A percentile compares a stretch with the other conserved stretches of the same genome.
Conservation (phyloP, 1,140 invertebrate genomes). For the Heliconius congener region DNA sequence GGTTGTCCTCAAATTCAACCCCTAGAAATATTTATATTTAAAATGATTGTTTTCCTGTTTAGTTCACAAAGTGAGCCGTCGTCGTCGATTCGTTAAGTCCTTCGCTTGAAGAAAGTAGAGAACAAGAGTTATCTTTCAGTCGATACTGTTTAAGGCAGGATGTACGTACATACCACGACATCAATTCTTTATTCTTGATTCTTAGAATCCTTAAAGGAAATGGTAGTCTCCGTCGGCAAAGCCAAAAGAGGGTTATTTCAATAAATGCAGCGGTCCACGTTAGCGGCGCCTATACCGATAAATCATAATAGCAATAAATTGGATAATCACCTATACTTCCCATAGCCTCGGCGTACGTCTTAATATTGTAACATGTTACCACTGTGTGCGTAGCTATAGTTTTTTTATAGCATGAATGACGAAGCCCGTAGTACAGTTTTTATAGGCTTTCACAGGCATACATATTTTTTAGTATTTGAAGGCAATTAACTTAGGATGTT, state of each 20-base stretch:
- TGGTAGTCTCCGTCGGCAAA: not conserved
- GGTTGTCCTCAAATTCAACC: no score
- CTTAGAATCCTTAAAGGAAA: not conserved
- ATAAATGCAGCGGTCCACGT: conserved; percentile 55
- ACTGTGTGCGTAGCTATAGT: conserved; percentile 15
- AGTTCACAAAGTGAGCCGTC: no score
- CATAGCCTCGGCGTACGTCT: conserved; percentile 68
- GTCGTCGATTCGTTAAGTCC: no score
- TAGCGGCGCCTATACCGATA: conserved; percentile 68
- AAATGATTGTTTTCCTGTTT: no score
- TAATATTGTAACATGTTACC: conserved; percentile 22
- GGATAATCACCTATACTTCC: conserved; percentile 71
- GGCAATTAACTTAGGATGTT: no score
- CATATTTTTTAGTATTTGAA: no score
- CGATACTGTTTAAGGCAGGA: not conserved
- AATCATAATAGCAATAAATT: conserved; percentile 76
- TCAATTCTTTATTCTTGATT: not conserved
- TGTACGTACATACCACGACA: not conserved
- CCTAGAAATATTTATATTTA: no score
- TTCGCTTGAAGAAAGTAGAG: no score
- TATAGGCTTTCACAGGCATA: no score
- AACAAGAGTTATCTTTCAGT: not conserved
- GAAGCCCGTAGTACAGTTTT: not conserved
- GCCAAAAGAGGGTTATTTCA: conserved; percentile 6
- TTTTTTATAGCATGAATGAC: not conserved